Percentiles rank a stretch among this genome's conserved stretches.
Conservation (phyloP, 2,113 vertebrate genomes). For the Cettia cetti region DNA sequence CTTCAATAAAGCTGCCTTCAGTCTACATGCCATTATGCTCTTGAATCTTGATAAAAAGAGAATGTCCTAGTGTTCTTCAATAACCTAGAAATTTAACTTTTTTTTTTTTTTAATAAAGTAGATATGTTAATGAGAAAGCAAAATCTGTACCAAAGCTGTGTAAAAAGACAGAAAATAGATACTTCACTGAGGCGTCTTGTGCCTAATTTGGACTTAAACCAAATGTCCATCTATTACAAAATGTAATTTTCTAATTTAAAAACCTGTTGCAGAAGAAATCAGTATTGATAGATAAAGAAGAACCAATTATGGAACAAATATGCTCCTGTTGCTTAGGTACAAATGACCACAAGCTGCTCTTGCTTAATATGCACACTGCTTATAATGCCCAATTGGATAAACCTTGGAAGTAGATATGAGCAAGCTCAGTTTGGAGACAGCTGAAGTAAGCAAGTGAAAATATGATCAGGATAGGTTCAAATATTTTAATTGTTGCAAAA, state of each 20-base stretch:
- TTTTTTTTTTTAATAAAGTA: neutral
- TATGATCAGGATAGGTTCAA: neutral
- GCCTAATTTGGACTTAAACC: neutral
- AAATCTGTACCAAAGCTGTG: neutral
- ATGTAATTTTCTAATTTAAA: neutral
- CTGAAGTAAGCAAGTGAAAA: neutral
- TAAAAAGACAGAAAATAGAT: neutral
- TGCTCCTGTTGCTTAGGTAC: neutral
- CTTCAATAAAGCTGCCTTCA: neutral
- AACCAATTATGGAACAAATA: neutral
- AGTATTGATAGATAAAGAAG: neutral
- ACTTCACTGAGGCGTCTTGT: neutral
- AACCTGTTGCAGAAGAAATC: neutral
- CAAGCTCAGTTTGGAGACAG: neutral
- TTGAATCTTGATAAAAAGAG: neutral
- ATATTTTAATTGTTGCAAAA: neutral
- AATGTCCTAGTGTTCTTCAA: neutral
- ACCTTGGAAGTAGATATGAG: neutral
- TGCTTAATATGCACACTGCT: neutral
- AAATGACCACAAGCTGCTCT: neutral
- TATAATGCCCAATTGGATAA: neutral
- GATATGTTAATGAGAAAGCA: neutral
- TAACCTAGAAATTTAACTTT: neutral
- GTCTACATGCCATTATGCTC: neutral
- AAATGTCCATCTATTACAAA: neutral